Conservation (phyloP, 2,888 invertebrate genomes). For the Lagria hirta region DNA sequence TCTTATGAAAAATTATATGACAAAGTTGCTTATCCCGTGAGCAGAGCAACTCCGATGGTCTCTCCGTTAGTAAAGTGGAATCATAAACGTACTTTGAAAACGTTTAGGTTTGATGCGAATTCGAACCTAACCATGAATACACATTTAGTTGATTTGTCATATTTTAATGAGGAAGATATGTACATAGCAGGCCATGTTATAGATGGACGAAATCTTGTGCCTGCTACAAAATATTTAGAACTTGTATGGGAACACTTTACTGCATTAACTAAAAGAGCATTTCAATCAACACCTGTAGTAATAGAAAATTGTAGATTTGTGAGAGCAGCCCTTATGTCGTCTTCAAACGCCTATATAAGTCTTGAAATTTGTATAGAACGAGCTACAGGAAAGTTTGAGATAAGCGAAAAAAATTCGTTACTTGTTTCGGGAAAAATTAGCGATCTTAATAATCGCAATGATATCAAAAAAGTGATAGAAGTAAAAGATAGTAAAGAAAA, state of each 20-base stretch:
- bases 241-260: conserved; percentile 62
- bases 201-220: conserved; percentile 65
- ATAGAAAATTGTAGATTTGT: conserved; percentile 62
- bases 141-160: too few species aligned
- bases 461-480: too few species aligned
- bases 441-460: too few species aligned
- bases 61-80: conserved; percentile 87
- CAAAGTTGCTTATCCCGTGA: conserved; percentile 76
- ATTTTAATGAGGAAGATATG: conserved; percentile 64
- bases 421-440: not conserved
- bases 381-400: conserved; percentile 44
- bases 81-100: conserved; percentile 75
- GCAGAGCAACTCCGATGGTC: conserved; percentile 56
- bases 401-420: conserved; percentile 32
- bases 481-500: too few species aligned
- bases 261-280: too few species aligned
- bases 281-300: conserved; percentile 57
- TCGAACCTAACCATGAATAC: conserved; percentile 65
- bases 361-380: conserved; percentile 31
- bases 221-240: conserved; percentile 62
- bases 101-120: conserved; percentile 70
- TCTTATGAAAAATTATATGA: conserved; percentile 77
- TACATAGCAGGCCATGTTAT: conserved; percentile 80
- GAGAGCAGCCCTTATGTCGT: conserved; percentile 66
- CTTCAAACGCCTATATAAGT: conserved; percentile 61